Evolutionary conservation across 2,797 vertebrate species (phyloP), one percentile per base, ranked within the genome.

Genomic region (Yasuhikotakia modesta): DNA sequence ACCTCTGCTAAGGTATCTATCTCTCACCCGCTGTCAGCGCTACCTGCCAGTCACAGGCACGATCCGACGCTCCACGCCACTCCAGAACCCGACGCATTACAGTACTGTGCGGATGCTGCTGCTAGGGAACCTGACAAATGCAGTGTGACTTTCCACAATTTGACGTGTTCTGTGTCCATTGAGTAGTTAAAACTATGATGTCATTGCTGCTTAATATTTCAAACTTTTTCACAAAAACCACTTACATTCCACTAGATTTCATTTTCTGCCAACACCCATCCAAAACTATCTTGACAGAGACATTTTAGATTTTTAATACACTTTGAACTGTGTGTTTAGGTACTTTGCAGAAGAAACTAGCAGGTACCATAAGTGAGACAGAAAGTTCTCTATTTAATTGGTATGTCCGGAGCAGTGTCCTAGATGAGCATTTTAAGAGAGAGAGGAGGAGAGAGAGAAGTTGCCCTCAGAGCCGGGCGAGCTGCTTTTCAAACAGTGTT

Each of bases 11-110:
- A 94, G 90, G 94, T 67, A 92, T 93, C 92, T 94, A 93, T 93
- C 91, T 93, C 92, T 95, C 93, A 94, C 91, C 89, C 88, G 90
- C 93, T 94, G 94, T 94, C 94, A 94, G 90, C 79, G 84, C 77
- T 83, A 94, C 91, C 88, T 92, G 91, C 85, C 90, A 94, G 93
- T 94, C 93, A 95, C 88, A 57, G 88, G 88, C 87, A 89, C 88
- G 86, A 88, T 86, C 63, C 87, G 89, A 86, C 90, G 89, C 88
- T 77, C 85, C 35, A 39, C 35, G 10, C 35, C 85, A 88, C 91
- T 88, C 85, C 4, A 87, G 90, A 89, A 87, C 89, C 92, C 87
- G 85, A 87, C 88, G 92, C 88, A 74, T 87, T 88, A 94, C 89
- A 87, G 87, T 87, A 89, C 88, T 78, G 7, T 58, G 24, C 22